Base-by-base conservation (phyloP, 2,113 vertebrate species). In the Catharus bicknelli region DNA sequence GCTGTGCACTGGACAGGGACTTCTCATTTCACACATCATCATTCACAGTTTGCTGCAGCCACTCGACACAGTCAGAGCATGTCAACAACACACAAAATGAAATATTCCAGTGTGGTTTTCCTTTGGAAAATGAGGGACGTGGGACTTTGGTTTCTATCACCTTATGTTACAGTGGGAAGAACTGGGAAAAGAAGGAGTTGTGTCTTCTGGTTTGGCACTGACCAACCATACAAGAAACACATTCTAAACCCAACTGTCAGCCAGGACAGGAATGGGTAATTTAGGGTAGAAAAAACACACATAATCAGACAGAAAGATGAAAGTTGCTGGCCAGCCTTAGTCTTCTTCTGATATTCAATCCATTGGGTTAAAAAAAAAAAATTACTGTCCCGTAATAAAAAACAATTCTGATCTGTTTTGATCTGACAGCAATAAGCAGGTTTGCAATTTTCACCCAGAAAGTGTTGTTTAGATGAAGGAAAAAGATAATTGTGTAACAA, bases 11-110 rank as follows among this genome's bases (percentile, higher is more conserved):
- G 92, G 83, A 85, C 86, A 96, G 76, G 76, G 94, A 96, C 83
- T 86, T 94, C 79, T 88, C 92, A 94, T 94, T 96, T 95, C 96
- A 95, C 90, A 96, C 95, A 95, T 84, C 96, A 95, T 95, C 96
- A 93, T 95, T 93, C 96, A 92, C 92, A 75, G 83, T 90, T 96
- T 94, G 88, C 88, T 82, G 83, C 69, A 34, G 64, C 73, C 64
- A 81, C 92, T 95, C 32, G 0, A 42, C 83, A 67, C 43, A 67
- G 58, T 64, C 84, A 74, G 88, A 78, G 91, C 63, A 80, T 4
- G 30, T 74, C 90, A 90, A 93, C 92, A 88, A 92, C 67, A 84
- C 25, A 61, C 76, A 63, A 74, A 90, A 53, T 32, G 48, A 96
- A 93, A 88, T 78, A 86, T 84, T 95, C 92, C 80, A 57, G 26